These are phyloP conservation scores for Melinaea marsaeus DNA, from an alignment of 2,888 invertebrate species.

Conservation along the genomic window DNA sequence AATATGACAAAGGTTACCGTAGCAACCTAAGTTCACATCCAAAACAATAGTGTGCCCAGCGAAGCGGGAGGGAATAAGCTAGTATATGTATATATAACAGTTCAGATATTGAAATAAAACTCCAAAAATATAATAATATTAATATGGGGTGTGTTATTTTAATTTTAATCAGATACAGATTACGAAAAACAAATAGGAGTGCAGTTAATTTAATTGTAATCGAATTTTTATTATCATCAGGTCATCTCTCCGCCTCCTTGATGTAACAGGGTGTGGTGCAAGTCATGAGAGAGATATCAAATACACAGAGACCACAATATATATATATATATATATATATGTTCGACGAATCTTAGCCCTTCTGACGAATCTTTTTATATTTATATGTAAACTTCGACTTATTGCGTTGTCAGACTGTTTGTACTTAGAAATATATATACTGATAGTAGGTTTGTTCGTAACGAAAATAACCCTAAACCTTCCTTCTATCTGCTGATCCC, in stretches of 20 bases:
- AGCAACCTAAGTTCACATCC: too few species aligned
- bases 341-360: too few species aligned
- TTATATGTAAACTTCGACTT: too few species aligned
- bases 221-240: slow-evolving; percentile 72
- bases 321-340: background rate
- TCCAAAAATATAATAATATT: background rate
- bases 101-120: too few species aligned
- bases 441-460: too few species aligned
- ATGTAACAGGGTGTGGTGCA: slow-evolving; percentile 45
- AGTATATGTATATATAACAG: too few species aligned
- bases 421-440: too few species aligned
- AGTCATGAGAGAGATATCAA: slow-evolving; percentile 33
- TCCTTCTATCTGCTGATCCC: background rate
- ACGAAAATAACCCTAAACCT: background rate
- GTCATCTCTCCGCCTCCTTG: slow-evolving; percentile 70
- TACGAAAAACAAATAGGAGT: slow-evolving; percentile 70
- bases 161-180: slow-evolving; percentile 36
- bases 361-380: too few species aligned
- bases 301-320: background rate
- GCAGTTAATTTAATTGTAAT: slow-evolving; percentile 75
- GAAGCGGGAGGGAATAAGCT: too few species aligned
- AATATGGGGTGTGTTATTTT: background rate
- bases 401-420: too few species aligned
- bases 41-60: too few species aligned
- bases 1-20: too few species aligned